Conservation (phyloP, 1,140 invertebrate genomes). For the Acromyrmex heyeri region DNA sequence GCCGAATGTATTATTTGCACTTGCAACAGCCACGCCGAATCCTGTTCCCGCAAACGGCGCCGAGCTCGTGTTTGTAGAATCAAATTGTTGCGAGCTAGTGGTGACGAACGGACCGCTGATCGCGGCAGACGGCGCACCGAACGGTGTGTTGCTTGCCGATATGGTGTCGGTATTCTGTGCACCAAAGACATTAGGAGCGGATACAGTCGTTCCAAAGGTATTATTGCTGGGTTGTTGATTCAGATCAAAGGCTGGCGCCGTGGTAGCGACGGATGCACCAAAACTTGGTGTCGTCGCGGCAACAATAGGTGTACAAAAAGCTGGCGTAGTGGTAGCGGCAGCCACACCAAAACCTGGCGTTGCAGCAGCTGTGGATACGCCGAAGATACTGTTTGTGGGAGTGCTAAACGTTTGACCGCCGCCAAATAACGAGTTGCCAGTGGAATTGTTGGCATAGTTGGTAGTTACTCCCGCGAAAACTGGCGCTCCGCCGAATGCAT, state of each 20-base stretch:
- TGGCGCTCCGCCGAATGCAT: slow-evolving; percentile 79
- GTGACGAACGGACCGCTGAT: slow-evolving; percentile 65
- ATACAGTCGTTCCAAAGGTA: slow-evolving; percentile 55
- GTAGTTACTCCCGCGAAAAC: slow-evolving; percentile 77
- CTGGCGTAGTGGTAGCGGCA: slow-evolving; percentile 48
- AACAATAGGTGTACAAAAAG: slow-evolving; percentile 51
- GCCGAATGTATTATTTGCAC: slow-evolving; percentile 37
- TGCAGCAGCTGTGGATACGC: slow-evolving; percentile 37
- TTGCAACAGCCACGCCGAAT: slow-evolving; percentile 43
- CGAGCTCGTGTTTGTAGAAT: slow-evolving; percentile 32
- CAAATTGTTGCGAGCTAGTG: slow-evolving; percentile 65
- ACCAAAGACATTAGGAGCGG: slow-evolving; percentile 44
- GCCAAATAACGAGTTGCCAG: slow-evolving; percentile 73
- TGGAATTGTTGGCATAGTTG: slow-evolving; percentile 32
- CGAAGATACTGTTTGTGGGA: slow-evolving; percentile 71
- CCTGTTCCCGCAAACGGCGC: slow-evolving; percentile 55
- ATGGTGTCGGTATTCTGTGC: slow-evolving; percentile 14
- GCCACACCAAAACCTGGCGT: slow-evolving; percentile 71
- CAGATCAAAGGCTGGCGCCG: slow-evolving; percentile 32
- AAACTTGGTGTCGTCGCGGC: slow-evolving; percentile 43
- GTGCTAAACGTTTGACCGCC: slow-evolving; percentile 74
- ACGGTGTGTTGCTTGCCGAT: slow-evolving; percentile 11
- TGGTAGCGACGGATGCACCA: slow-evolving; percentile 57
- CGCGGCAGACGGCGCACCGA: slow-evolving; percentile 54
- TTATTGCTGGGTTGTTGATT: slow-evolving; percentile 35